Evolutionary conservation across 1,140 invertebrate genomes (phyloP).

Genomic region (Solenopsis fugax): DNA sequence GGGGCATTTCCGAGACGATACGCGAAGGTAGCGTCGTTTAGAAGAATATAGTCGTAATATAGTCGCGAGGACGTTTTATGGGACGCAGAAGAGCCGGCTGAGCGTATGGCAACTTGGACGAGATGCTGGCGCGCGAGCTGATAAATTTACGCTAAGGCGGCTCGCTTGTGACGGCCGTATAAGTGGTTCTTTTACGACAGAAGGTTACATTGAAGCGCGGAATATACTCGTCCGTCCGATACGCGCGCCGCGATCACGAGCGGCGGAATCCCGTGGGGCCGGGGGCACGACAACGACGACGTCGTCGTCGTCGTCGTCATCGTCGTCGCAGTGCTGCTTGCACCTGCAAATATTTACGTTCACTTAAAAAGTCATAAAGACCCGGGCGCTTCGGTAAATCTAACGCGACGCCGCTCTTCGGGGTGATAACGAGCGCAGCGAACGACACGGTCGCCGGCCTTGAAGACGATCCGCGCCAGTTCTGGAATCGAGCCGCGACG

Average conservation of each 20-base stretch:
- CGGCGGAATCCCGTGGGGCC: slow-evolving; percentile 37
- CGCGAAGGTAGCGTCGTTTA: background rate
- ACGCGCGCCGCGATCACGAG: slow-evolving; percentile 51
- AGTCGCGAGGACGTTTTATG: slow-evolving; percentile 63
- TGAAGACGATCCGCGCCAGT: slow-evolving; percentile 12
- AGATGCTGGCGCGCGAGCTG: slow-evolving; percentile 44
- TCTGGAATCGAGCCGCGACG: background rate
- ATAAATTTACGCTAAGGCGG: slow-evolving; percentile 73
- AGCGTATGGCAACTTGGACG: slow-evolving; percentile 3
- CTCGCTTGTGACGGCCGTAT: slow-evolving; percentile 56
- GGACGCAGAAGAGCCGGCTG: slow-evolving; percentile 26
- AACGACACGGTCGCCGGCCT: slow-evolving; percentile 40
- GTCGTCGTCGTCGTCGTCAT: background rate
- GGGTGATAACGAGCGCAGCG: slow-evolving; percentile 40
- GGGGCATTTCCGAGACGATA: slow-evolving; percentile 37
- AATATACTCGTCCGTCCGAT: slow-evolving; percentile 24
- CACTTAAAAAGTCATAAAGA: slow-evolving; percentile 75
- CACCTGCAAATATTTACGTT: slow-evolving; percentile 75
- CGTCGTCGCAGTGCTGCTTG: background rate
- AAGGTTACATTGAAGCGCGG: slow-evolving; percentile 63
- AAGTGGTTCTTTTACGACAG: slow-evolving; percentile 63
- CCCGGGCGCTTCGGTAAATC: slow-evolving; percentile 65
- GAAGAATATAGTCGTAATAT: slow-evolving; percentile 51
- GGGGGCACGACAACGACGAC: too few relatives aligned
- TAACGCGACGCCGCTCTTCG: slow-evolving; percentile 41